Conservation (phyloP, 2,888 invertebrate species). For the Rhimphoctona megacephalus region DNA sequence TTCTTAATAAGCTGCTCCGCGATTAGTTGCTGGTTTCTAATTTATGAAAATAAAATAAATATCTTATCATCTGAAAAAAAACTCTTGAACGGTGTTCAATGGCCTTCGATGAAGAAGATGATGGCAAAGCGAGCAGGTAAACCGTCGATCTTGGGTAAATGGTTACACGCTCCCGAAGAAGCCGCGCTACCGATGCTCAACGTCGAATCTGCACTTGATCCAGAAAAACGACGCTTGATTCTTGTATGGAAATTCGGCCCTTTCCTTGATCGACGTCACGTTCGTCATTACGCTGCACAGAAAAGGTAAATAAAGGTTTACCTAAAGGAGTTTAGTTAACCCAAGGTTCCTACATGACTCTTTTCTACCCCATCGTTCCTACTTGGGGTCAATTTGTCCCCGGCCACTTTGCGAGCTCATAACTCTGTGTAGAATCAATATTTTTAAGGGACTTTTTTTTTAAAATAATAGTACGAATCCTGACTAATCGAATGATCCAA, state of each 20-base stretch:
- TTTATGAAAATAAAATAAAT: neutral
- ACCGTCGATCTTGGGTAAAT: slow-evolving; percentile 81
- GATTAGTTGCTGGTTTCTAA: neutral
- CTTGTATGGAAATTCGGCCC: slow-evolving; percentile 88
- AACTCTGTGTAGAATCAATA: too few relatives aligned
- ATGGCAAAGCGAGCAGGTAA: neutral
- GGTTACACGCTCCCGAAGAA: slow-evolving; percentile 82
- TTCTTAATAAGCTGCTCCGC: slow-evolving; percentile 8
- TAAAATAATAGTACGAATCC: too few relatives aligned
- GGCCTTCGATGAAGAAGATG: neutral
- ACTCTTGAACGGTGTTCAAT: neutral
- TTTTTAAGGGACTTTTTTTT: too few relatives aligned
- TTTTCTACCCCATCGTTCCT: too few relatives aligned
- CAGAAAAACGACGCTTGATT: slow-evolving; percentile 80
- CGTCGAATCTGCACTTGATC: slow-evolving; percentile 75
- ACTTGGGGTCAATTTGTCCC: too few relatives aligned
- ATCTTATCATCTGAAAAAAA: neutral
- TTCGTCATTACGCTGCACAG: slow-evolving; percentile 85
- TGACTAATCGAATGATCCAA: too few relatives aligned
- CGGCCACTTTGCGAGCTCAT: too few relatives aligned
- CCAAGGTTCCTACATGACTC: too few relatives aligned
- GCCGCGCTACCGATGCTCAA: slow-evolving; percentile 73
- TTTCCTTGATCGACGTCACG: slow-evolving; percentile 86
- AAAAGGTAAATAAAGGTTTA: slow-evolving; percentile 57
- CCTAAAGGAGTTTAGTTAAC: too few relatives aligned